These are phyloP conservation scores for Platanista minor DNA, from an alignment of 2,113 vertebrate species.

Conservation along the genomic window DNA sequence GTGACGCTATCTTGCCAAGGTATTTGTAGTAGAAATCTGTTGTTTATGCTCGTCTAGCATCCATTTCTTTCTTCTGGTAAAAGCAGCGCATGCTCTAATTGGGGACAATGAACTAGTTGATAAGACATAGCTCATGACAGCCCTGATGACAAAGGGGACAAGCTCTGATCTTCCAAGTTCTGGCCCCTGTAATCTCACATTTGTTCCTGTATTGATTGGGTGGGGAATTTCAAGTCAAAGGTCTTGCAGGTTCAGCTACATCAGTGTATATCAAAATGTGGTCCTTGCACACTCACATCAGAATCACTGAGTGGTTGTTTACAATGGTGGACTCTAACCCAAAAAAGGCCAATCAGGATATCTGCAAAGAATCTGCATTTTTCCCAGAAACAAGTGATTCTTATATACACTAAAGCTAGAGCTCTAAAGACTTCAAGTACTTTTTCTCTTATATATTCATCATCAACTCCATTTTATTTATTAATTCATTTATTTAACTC, in stretches of 20 bases:
- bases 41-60: neutral
- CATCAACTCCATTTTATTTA: neutral
- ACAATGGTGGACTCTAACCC: neutral
- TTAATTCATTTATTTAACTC: slow-evolving; percentile 4
- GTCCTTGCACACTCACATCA: neutral
- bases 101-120: neutral
- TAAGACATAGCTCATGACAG: neutral
- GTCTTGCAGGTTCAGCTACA: neutral
- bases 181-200: neutral
- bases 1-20: neutral
- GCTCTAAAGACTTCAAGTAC: neutral
- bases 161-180: neutral
- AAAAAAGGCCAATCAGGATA: neutral
- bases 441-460: neutral
- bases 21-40: neutral
- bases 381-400: neutral
- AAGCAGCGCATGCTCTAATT: neutral
- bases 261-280: neutral
- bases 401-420: neutral
- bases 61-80: neutral
- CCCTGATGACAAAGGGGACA: neutral
- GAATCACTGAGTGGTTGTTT: neutral
- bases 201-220: neutral
- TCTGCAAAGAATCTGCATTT: neutral
- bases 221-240: neutral